phyloP scores from a whole-genome alignment of 2,888 invertebrate species.

The Tromatobia lineatoria region DNA sequence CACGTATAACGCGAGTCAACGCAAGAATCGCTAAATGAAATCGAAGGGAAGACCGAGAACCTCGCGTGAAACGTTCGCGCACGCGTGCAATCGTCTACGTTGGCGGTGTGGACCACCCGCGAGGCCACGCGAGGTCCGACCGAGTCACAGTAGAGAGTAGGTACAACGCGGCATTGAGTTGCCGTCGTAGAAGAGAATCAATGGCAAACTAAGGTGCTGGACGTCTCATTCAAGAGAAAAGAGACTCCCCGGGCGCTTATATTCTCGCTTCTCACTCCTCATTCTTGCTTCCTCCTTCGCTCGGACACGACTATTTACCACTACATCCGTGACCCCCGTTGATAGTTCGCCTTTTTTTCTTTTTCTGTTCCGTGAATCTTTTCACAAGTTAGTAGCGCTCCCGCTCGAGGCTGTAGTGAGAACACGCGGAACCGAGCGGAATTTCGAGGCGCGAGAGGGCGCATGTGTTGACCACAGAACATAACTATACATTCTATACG shows the following conservation, averaged over 20 bases:
- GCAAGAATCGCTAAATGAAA: slow-evolving; percentile 59
- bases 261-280: slow-evolving; percentile 56
- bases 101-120: slow-evolving; percentile 70
- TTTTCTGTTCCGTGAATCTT: slow-evolving; percentile 40
- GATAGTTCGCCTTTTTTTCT: slow-evolving; percentile 39
- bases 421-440: slow-evolving; percentile 46
- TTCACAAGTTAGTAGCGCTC: slow-evolving; percentile 17
- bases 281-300: slow-evolving; percentile 49
- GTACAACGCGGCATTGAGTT: slow-evolving; percentile 65
- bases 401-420: not conserved
- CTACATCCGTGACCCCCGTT: slow-evolving; percentile 54
- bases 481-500: not conserved
- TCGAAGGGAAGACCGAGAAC: slow-evolving; percentile 52
- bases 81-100: slow-evolving; percentile 55
- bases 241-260: slow-evolving; percentile 48
- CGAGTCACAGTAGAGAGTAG: slow-evolving; percentile 34
- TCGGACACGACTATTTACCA: slow-evolving; percentile 24
- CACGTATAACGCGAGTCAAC: slow-evolving; percentile 32
- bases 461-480: slow-evolving; percentile 27
- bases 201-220: slow-evolving; percentile 63
- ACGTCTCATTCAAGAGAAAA: slow-evolving; percentile 67
- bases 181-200: slow-evolving; percentile 40
- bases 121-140: slow-evolving; percentile 59
- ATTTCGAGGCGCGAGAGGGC: slow-evolving; percentile 43
- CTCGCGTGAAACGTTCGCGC: slow-evolving; percentile 57